These are phyloP conservation scores for Centropus unirufus DNA, from an alignment of 2,113 vertebrate genomes.

Conservation along the genomic window DNA sequence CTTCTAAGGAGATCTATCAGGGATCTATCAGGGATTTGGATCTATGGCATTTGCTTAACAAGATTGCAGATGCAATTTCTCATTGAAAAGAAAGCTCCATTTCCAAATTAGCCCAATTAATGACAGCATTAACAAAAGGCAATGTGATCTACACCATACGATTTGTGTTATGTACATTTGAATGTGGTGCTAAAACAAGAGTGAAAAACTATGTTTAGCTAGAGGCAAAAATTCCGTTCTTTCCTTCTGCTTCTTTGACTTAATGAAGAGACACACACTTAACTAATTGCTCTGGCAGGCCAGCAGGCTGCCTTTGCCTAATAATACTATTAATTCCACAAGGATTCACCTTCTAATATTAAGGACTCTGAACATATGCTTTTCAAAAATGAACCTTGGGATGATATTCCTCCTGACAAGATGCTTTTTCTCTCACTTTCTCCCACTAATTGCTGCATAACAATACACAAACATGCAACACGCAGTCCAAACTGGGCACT, in stretches of 20 bases:
- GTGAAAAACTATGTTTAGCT: neutral
- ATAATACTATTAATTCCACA: neutral
- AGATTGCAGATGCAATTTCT: neutral
- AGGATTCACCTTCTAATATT: neutral
- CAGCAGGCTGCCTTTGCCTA: constrained; percentile 3
- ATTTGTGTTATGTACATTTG: neutral
- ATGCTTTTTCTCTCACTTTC: neutral
- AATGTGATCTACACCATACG: neutral
- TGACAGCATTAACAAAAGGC: neutral
- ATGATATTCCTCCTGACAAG: neutral
- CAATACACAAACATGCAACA: rapidly evolving
- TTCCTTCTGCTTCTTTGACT: neutral
- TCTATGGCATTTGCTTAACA: neutral
- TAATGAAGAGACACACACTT: neutral
- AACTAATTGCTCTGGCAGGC: neutral
- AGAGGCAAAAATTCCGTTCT: neutral
- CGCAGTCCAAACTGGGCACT: neutral
- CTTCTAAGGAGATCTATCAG: neutral
- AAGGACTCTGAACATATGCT: neutral
- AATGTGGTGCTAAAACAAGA: neutral
- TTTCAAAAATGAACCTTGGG: neutral
- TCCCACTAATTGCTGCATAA: neutral
- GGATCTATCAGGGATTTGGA: neutral
- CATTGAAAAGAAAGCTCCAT: neutral
- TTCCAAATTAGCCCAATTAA: neutral